Evolutionary conservation across 2,888 invertebrate species (phyloP), one percentile per base, ranked within the genome.

Genomic region (Xestia xanthographa): DNA sequence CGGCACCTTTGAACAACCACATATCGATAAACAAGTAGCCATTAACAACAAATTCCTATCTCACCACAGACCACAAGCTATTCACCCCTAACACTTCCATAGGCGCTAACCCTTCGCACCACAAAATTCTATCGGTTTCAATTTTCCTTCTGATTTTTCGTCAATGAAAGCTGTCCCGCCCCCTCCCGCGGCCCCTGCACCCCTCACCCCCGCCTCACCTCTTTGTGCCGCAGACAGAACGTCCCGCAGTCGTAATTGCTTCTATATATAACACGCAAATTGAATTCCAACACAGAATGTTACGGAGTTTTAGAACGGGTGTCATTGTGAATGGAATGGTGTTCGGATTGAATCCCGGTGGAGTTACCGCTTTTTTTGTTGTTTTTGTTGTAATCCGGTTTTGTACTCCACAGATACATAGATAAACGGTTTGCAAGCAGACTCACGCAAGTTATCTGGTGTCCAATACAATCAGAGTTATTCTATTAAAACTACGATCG

Each of bases 121-220:
- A 77, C 80, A 79, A 84, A 88, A 77, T 80, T 83, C 78, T 78
- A 76, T 82, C 80, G 74, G 73, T 84, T 87, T 87, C 86, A 85
- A 88, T 87, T 88, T 87, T 87, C 86, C 86, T 82, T 87, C 86
- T 80, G 87, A 88, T 86, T 87, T 87, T 87, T 88, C 84, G 80
- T 86, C 84, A 86, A 88, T 87, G 82, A 82, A 86, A 80, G 70
- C 75, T 63, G 63, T 68, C 58, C 65, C 58, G 5, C 48, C 50
- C 34, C 45, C 20, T 12, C 38, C 38, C 5, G 6, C 45, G 22
- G 5, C 20, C 45, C 34, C 48, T 2, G 41, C 34, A 1, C 38
- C 66, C 67, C 72, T 50, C 34, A n/a, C n/a, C n/a, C n/a, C n/a
- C 1, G 43, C 73, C 26, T 62, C 72, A 48, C 77, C 84, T 75